Percentiles rank a stretch among this genome's conserved stretches.
phyloP scores from a whole-genome alignment of 1,140 invertebrate genomes.

The Trinorchestia longiramus region DNA sequence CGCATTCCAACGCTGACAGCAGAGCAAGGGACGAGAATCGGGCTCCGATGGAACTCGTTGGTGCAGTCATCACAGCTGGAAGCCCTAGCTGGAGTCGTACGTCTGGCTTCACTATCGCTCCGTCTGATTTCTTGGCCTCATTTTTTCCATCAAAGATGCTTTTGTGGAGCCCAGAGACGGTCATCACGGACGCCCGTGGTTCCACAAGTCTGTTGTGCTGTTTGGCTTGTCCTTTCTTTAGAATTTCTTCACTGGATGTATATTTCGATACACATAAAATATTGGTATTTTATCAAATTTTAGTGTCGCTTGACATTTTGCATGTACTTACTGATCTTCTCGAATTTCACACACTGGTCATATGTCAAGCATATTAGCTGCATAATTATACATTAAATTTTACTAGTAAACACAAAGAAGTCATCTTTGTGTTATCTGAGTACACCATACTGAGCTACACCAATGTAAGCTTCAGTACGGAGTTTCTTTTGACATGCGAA shows the following conservation, averaged over 20 bases:
- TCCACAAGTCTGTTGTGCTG: not conserved
- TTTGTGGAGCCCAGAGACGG: not conserved
- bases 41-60: slow-evolving; percentile 3
- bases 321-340: not conserved
- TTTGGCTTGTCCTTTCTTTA: not conserved
- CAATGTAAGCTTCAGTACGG: too few species aligned
- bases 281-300: not conserved
- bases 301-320: not conserved
- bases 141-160: slow-evolving; percentile 6
- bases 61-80: slow-evolving; percentile 7
- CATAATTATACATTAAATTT: too few species aligned
- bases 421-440: too few species aligned
- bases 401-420: too few species aligned
- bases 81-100: not conserved
- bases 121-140: not conserved
- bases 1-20: slow-evolving; percentile 6
- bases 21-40: not conserved
- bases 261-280: not conserved
- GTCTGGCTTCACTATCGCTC: not conserved
- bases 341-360: not conserved
- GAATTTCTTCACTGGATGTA: not conserved
- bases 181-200: not conserved
- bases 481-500: too few species aligned
- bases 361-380: not conserved
- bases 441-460: too few species aligned